Base-by-base conservation (phyloP, 2,797 vertebrate species). In the Sebastes elongatus region DNA sequence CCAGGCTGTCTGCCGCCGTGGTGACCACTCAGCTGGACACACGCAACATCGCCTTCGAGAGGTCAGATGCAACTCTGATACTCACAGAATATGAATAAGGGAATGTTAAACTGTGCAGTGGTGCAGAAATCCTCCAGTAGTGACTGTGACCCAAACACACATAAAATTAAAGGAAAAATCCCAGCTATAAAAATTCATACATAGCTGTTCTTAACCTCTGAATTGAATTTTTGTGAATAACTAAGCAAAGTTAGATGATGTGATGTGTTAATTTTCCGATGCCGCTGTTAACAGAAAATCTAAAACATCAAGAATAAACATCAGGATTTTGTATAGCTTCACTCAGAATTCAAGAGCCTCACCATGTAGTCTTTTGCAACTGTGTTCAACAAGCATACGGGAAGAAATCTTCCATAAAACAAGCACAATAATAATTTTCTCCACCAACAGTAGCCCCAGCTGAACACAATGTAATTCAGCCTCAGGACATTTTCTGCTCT, bases 21-120 rank as follows among this genome's bases (percentile, higher is more conserved):
- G 98, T 99, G 79, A 97, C 98, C 86, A 99, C 98, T 0, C 98
- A 99, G 92, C 96, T 99, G 20, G 98, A 99, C 91, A 99, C 98
- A 63, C 98, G 96, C 93, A 99, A 99, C 92, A 98, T 99, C 65
- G 96, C 98, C 86, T 99, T 99, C 0, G 98, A 99, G 94, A 98
- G 98, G 98, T 98, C 89, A 94, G 95, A 57, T 3, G 4, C 64
- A 49, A 20, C 20, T 22, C 23, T 20, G 25, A 33, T 3, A 6
- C 28, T 11, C 25, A 28, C 7, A 49, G 6, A 71, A 25, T 10
- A 11, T 11, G 3, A 56, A 16, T 53, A 10, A 6, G n/a, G n/a
- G 16, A 2, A 61, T 32, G 6, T 18, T 16, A n/a, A 10, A 6
- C 42, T 32, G 32, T 4, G 3, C 2, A 0, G 27, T 53, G 20